phyloP scores from a whole-genome alignment of 2,113 vertebrate genomes.

The Brienomyrus longianalis region DNA sequence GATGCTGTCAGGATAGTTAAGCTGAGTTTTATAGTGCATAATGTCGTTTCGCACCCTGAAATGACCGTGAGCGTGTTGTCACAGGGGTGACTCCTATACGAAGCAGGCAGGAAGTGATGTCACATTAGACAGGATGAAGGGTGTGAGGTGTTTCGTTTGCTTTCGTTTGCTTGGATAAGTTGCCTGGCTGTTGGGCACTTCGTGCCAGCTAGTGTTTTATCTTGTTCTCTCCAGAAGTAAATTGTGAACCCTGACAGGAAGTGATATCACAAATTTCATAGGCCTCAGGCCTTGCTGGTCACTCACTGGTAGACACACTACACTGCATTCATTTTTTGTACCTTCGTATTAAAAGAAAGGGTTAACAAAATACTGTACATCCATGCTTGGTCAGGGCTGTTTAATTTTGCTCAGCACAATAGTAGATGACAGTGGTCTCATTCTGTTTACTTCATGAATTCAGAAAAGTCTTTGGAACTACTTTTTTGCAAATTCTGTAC shows the following conservation, averaged over 20 bases:
- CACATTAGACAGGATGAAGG: not conserved
- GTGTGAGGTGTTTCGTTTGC: not conserved
- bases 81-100: not conserved
- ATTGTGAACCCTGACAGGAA: not conserved
- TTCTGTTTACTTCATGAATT: not conserved
- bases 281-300: not conserved
- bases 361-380: not conserved
- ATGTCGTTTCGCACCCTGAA: not conserved
- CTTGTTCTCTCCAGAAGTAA: not conserved
- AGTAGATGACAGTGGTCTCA: not conserved
- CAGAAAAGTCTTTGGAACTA: not conserved
- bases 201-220: not conserved
- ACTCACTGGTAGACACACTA: not conserved
- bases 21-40: not conserved
- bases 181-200: not conserved
- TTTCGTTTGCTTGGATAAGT: not conserved
- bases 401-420: not conserved
- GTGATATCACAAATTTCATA: not conserved
- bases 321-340: not conserved
- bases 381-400: not conserved
- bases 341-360: not conserved
- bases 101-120: not conserved
- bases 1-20: not conserved
- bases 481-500: not conserved
- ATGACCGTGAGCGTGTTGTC: not conserved